Evolutionary conservation across 1,140 invertebrate genomes (phyloP).

Genomic region (Drosophila tropicalis): DNA sequence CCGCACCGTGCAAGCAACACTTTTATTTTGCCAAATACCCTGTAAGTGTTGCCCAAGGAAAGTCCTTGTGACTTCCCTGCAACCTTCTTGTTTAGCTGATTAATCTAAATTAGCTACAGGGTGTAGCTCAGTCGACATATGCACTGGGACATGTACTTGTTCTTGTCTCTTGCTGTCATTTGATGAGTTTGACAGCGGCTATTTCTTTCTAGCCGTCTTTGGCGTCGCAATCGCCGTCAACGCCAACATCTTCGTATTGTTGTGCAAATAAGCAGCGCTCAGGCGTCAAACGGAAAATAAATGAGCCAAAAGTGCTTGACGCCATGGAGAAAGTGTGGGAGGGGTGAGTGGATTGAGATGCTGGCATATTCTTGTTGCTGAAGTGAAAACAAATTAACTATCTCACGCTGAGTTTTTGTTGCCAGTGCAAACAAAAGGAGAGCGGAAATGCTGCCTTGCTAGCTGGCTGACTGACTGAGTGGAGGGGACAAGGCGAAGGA

Average conservation of each 20-base stretch:
- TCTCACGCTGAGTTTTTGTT: slow-evolving; percentile 78
- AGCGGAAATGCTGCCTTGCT: background rate
- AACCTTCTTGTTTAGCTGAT: background rate
- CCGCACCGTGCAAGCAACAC: no score
- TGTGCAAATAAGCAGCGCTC: slow-evolving; percentile 79
- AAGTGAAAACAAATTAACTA: slow-evolving; percentile 82
- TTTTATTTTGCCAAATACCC: background rate
- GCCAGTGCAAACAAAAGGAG: slow-evolving; percentile 18
- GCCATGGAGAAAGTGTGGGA: background rate
- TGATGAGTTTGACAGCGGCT: slow-evolving; percentile 80
- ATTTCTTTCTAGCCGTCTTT: slow-evolving; percentile 45
- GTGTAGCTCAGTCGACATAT: background rate
- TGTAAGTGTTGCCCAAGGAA: background rate
- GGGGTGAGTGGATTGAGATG: background rate
- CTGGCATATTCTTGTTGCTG: slow-evolving; percentile 56
- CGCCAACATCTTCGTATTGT: slow-evolving; percentile 38
- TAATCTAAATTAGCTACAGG: background rate
- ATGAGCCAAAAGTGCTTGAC: slow-evolving; percentile 72
- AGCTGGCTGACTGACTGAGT: background rate
- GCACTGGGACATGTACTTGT: slow-evolving; percentile 23
- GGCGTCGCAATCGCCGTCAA: slow-evolving; percentile 7
- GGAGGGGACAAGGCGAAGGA: slow-evolving; percentile 17
- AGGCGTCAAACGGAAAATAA: slow-evolving; percentile 80
- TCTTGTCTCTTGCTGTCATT: slow-evolving; percentile 69
- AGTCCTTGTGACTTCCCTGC: background rate